Base-by-base conservation (phyloP, 2,113 vertebrate species). In the Physeter macrocephalus region DNA sequence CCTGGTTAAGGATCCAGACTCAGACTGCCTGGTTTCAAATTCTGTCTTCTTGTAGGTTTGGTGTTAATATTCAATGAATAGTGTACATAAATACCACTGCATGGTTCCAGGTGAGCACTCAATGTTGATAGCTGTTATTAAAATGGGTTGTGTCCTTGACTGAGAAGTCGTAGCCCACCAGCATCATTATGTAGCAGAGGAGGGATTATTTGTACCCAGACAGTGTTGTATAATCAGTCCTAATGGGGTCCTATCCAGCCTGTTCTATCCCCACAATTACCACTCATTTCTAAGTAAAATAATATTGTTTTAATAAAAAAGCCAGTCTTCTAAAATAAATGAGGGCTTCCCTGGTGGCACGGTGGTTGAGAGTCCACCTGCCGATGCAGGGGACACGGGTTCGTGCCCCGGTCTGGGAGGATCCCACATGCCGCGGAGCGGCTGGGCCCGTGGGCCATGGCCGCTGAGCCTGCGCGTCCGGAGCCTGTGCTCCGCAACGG, bases 261-360 rank as follows among this genome's bases (percentile, higher is more conserved):
- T 52, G 2, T 59, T 88, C 34, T 43, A 8, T 46, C 43, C 82
- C 52, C 78, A 59, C 2, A 15, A 34, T 87, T 66, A 78, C 57
- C 54, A 54, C 67, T 29, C 27, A 72, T 78, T 91, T 91, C 69
- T 78, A 54, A 88, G 15, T 39, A 36, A 88, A 93, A 6, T n/a
- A 15, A 61, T 59, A 84, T 41, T 17, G 3, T 80, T 57, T 66
- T 57, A n/a, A 9, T 89, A 74, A 93, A 75, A 81, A 77, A n/a
- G 6, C 31, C 72, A 86, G 43, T 69, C 93, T 89, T 88, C n/a
- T 89, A 88, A 96, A 94, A 52, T 82, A 34, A 77, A 84, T 67
- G 7, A 74, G 52, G n/a, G n/a, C n/a, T n/a, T n/a, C n/a, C n/a
- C n/a, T n/a, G n/a, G n/a, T n/a, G n/a, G n/a, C n/a, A n/a, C n/a